phyloP scores from a whole-genome alignment of 2,888 invertebrate species.

The Scaptomyza flava region DNA sequence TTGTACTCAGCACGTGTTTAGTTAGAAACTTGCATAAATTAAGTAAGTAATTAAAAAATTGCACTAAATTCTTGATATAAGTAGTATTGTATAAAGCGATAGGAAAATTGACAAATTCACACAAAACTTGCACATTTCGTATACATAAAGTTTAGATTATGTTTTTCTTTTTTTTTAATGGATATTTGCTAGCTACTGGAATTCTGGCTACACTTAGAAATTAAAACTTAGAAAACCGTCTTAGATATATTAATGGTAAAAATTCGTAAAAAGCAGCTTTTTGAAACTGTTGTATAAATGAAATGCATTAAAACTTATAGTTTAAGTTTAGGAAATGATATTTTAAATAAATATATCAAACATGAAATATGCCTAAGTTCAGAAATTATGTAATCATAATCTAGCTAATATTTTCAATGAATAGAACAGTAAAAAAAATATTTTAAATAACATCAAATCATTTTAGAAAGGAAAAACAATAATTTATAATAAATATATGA shows the following conservation, averaged over 20 bases:
- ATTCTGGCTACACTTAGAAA: conserved; percentile 16
- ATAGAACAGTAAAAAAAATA: no score
- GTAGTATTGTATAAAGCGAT: conserved; percentile 49
- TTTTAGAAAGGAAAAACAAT: no score
- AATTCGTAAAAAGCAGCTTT: no score
- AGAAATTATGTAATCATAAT: not conserved
- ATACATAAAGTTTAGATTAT: not conserved
- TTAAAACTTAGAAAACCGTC: not conserved
- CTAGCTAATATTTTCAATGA: no score
- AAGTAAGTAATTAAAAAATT: conserved; percentile 58
- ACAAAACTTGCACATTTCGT: conserved; percentile 12
- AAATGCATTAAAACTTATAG: no score
- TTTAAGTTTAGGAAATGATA: no score
- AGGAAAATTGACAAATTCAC: conserved; percentile 51
- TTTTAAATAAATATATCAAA: no score
- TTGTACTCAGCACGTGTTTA: conserved; percentile 69
- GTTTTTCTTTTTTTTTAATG: not conserved
- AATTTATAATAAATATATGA: not conserved
- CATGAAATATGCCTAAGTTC: not conserved
- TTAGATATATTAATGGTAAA: not conserved
- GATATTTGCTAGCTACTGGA: conserved; percentile 17
- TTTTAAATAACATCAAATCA: no score
- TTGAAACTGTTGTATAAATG: no score
- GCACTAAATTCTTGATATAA: conserved; percentile 66
- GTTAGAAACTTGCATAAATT: conserved; percentile 67